phyloP scores from a whole-genome alignment of 1,140 invertebrate species.

The Drosophila equinoxialis region DNA sequence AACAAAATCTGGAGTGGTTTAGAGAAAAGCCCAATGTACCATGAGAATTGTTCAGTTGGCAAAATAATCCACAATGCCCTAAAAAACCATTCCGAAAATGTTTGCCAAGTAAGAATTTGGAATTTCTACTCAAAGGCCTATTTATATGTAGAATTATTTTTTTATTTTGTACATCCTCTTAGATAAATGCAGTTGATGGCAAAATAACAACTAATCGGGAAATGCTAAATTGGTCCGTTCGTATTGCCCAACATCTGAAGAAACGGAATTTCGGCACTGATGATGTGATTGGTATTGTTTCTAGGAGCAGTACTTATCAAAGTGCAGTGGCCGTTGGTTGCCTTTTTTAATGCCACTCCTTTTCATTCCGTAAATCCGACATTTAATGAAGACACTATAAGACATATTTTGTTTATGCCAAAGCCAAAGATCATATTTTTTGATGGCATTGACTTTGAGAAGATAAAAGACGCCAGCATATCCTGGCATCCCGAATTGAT shows the following conservation, averaged over 20 bases:
- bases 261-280: conserved; percentile 53
- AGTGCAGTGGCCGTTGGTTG: conserved; percentile 65
- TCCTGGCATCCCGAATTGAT: conserved; percentile 60
- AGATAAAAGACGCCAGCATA: conserved; percentile 48
- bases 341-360: conserved; percentile 64
- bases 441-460: conserved; percentile 65
- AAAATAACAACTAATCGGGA: conserved; percentile 52
- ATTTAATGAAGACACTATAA: conserved; percentile 39
- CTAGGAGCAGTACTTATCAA: conserved; percentile 68
- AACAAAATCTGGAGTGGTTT: conserved; percentile 64
- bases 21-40: conserved; percentile 51
- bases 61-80: conserved; percentile 54
- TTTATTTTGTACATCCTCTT: neutral
- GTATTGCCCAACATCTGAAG: conserved; percentile 65
- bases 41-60: conserved; percentile 58
- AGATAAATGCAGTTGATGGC: conserved; percentile 65
- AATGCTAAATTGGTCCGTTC: conserved; percentile 60
- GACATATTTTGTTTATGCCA: conserved; percentile 60
- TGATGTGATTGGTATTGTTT: conserved; percentile 70
- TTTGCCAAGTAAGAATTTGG: conserved; percentile 53
- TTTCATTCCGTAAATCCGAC: conserved; percentile 62
- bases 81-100: conserved; percentile 62
- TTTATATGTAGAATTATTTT: neutral
- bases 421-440: conserved; percentile 70
- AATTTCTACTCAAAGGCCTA: neutral